phyloP scores from a whole-genome alignment of 2,888 invertebrate genomes.

The Mayetiola destructor region DNA sequence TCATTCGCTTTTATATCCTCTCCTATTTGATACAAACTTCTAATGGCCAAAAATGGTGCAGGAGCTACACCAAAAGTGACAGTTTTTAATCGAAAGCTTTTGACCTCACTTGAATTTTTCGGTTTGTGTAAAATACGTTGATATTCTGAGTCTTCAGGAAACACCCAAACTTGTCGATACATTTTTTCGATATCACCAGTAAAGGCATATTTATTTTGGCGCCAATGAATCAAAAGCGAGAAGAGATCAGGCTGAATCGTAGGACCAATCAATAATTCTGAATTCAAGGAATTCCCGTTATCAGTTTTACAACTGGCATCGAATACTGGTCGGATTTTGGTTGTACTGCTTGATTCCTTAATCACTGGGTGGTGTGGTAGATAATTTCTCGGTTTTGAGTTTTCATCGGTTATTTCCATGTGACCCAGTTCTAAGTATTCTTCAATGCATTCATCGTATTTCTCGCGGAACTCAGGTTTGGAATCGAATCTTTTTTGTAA shows the following conservation, averaged over 20 bases:
- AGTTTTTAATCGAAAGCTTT: conserved; percentile 19
- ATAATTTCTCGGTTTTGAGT: not conserved
- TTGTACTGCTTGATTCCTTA: conserved; percentile 16
- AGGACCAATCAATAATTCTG: conserved; percentile 22
- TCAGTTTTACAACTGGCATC: conserved; percentile 18
- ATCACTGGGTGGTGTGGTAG: conserved; percentile 15
- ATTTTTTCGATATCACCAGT: conserved; percentile 25
- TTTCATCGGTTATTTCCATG: not conserved
- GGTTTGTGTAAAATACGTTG: conserved; percentile 22
- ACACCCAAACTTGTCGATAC: conserved; percentile 23
- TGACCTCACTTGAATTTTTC: conserved; percentile 12
- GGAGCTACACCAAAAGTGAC: conserved; percentile 22
- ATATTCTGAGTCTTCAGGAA: conserved; percentile 19
- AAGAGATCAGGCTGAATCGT: conserved; percentile 22
- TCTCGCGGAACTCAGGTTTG: not conserved
- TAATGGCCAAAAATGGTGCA: conserved; percentile 21
- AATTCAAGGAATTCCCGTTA: conserved; percentile 22
- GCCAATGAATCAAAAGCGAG: conserved; percentile 18
- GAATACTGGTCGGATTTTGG: conserved; percentile 17
- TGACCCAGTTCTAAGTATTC: conserved; percentile 7
- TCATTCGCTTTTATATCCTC: conserved; percentile 9
- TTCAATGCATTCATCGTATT: not conserved
- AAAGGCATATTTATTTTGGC: conserved; percentile 19
- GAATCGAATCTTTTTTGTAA: not conserved
- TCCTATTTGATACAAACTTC: conserved; percentile 18